phyloP scores from a whole-genome alignment of 2,797 vertebrate genomes.

The Todus mexicanus region DNA sequence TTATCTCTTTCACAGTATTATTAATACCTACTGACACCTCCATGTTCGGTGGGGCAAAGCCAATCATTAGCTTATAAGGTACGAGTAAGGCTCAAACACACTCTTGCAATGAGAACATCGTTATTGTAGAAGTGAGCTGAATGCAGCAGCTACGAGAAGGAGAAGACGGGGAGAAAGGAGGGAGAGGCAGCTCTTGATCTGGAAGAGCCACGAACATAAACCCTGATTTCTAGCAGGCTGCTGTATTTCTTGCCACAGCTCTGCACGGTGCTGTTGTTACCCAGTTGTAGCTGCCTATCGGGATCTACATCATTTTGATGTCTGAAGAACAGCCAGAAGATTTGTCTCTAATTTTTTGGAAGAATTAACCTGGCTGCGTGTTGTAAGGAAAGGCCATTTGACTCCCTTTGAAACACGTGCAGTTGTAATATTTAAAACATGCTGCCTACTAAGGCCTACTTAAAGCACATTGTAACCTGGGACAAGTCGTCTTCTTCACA shows the following conservation, averaged over 20 bases:
- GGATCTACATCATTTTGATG: neutral
- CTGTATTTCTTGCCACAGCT: neutral
- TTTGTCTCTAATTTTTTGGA: constrained; percentile 18
- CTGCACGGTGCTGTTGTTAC: neutral
- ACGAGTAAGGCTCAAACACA: constrained; percentile 25
- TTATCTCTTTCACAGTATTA: constrained; percentile 66
- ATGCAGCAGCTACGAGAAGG: neutral
- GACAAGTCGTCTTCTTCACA: neutral
- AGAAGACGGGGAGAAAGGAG: neutral
- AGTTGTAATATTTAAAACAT: neutral
- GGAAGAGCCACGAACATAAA: neutral
- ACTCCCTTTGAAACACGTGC: constrained; percentile 15
- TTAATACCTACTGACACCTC: constrained; percentile 65
- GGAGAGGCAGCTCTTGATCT: neutral
- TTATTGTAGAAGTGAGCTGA: constrained; percentile 9
- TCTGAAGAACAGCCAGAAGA: neutral
- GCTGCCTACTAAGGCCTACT: neutral
- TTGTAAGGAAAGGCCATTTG: constrained; percentile 19
- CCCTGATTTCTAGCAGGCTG: neutral
- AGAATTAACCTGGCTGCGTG: constrained; percentile 1
- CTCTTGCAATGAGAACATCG: neutral
- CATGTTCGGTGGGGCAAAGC: neutral
- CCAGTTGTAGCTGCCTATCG: neutral
- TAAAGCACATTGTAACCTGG: neutral
- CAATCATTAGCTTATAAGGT: constrained; percentile 49